A percentile compares a stretch with the other conserved stretches of the same genome.
Conservation (phyloP, 2,113 vertebrate species). For the Pogona vitticeps region DNA sequence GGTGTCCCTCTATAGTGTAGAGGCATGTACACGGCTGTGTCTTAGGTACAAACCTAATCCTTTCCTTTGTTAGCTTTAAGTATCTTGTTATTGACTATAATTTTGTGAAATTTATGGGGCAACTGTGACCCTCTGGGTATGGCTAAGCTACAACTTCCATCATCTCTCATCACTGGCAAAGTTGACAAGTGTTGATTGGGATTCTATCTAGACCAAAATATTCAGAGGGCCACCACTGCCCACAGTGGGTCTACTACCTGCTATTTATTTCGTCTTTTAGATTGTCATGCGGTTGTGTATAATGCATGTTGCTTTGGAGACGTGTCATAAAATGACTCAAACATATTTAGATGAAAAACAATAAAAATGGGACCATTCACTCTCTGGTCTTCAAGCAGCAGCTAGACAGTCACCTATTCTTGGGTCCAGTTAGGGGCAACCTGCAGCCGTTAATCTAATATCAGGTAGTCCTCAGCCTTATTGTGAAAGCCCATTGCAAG, state of each 20-base stretch:
- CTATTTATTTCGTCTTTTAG: neutral
- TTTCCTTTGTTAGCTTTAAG: neutral
- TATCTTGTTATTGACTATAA: neutral
- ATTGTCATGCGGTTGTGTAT: neutral
- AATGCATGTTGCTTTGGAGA: neutral
- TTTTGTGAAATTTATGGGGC: neutral
- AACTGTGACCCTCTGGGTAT: neutral
- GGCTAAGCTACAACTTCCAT: neutral
- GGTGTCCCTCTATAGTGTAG: too few species aligned
- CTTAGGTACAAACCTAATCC: neutral
- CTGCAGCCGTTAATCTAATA: neutral
- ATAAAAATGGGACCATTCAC: neutral
- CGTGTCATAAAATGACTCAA: neutral
- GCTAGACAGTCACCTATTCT: too few species aligned
- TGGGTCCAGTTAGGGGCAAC: neutral
- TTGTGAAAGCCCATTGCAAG: neutral
- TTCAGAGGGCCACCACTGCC: neutral
- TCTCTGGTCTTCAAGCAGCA: neutral
- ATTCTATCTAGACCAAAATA: neutral
- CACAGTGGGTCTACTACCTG: neutral
- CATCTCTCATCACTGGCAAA: neutral
- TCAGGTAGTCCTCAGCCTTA: neutral
- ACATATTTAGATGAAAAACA: neutral
- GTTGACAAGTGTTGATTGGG: too few species aligned
- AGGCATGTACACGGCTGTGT: too few species aligned